These are phyloP conservation scores for Ceryle rudis DNA, from an alignment of 2,797 vertebrate genomes.

Conservation along the genomic window DNA sequence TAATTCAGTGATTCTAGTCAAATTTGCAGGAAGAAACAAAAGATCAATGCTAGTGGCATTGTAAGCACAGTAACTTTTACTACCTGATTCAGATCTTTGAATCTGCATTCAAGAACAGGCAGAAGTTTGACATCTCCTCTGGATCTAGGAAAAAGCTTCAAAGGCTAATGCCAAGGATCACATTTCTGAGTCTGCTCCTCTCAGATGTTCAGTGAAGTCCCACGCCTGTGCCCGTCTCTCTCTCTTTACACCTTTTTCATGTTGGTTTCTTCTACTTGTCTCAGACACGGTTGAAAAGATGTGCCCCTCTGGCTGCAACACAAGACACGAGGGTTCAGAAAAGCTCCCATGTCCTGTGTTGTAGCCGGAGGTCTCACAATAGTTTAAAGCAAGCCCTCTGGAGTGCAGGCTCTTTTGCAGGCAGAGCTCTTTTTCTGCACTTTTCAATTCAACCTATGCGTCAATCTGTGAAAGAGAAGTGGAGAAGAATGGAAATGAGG, in stretches of 20 bases:
- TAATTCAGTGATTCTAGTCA: neutral
- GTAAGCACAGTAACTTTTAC: neutral
- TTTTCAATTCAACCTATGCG: neutral
- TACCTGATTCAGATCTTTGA: slow-evolving; percentile 38
- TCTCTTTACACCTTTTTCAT: slow-evolving; percentile 18
- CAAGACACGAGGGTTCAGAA: slow-evolving; percentile 97
- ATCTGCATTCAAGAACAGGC: slow-evolving; percentile 4
- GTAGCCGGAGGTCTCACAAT: slow-evolving; percentile 92
- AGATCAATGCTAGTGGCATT: neutral
- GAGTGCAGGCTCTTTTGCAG: neutral
- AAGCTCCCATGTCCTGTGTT: slow-evolving; percentile 98
- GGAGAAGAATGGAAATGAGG: slow-evolving; percentile 49
- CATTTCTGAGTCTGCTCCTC: neutral
- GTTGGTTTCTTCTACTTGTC: slow-evolving; percentile 36
- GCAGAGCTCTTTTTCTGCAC: neutral
- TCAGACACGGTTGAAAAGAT: slow-evolving; percentile 66
- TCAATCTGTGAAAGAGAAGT: neutral
- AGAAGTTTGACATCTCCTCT: slow-evolving; percentile 32
- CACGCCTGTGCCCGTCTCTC: neutral
- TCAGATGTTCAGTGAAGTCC: slow-evolving; percentile 19
- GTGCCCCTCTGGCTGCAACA: slow-evolving; percentile 99
- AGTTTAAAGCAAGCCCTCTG: slow-evolving; percentile 28
- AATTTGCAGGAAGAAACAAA: neutral
- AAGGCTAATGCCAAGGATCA: neutral
- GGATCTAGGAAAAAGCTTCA: slow-evolving; percentile 27